Evolutionary conservation across 2,888 invertebrate species (phyloP), one percentile per base, ranked within the genome.

Genomic region (Dryobota labecula): DNA sequence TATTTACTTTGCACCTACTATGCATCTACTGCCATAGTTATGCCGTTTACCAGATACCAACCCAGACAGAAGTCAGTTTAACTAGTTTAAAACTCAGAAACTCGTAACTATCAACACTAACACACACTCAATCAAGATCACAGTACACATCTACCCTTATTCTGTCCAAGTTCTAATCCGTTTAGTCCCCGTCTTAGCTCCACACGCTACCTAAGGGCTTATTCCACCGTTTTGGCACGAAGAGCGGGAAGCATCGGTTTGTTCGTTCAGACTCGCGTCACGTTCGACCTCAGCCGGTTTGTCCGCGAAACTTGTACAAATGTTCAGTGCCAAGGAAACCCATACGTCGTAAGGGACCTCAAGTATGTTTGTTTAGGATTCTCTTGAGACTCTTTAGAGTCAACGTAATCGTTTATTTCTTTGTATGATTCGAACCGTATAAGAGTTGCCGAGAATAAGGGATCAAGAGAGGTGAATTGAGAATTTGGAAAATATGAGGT

Each of bases 331-430:
- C 57, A 38, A 72, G 75, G 85, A 83, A 88, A 86, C 78, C 84
- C 74, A 86, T 86, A 86, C 80, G 83, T 86, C 86, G 83, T 88
- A 82, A 78, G 61, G 70, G 62, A 70, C 67, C 73, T 63, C 67
- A 74, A 83, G 83, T 84, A 83, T 86, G 84, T 88, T 89, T 86
- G 75, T 78, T 87, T 81, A 86, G 88, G 87, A 85, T 84, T 79
- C 76, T 76, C 78, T 82, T 78, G 33, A 47, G 30, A 64, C 45
- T 53, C n/a, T 54, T 63, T 49, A 51, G 11, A 54, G 45, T 54
- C 54, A 58, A 67, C 20, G 47, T 49, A 58, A 82, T 63, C 49
- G 36, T 43, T 63, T 69, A n/a, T 56, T 71, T 67, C 45, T 49
- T 45, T 70, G 43, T 61, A 38, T 49, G 33, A 33, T 15, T 61